Conservation (phyloP, 2,113 vertebrate species). For the Carettochelys insculpta region DNA sequence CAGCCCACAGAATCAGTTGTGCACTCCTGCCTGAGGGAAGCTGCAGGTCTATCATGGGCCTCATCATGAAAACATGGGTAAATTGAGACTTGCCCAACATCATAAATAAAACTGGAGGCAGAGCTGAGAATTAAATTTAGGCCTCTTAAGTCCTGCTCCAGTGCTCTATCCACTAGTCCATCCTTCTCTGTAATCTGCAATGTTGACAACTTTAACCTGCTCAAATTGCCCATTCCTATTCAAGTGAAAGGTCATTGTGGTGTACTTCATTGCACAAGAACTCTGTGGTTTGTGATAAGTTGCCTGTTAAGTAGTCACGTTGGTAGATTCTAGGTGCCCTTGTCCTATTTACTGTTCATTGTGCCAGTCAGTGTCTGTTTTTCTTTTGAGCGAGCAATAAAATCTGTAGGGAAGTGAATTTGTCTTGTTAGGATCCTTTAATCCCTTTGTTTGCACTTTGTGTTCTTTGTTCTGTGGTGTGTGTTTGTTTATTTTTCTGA, state of each 20-base stretch:
- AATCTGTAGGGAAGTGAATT: rapidly evolving
- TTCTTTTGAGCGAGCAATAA: background rate
- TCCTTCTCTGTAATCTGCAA: background rate
- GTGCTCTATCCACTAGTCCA: background rate
- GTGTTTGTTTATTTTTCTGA: rapidly evolving
- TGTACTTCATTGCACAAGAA: background rate
- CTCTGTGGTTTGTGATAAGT: background rate
- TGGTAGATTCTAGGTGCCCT: background rate
- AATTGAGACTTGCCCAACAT: background rate
- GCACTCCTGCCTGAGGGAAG: background rate
- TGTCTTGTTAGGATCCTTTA: background rate
- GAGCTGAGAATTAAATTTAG: background rate
- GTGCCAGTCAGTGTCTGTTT: background rate
- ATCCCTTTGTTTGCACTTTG: background rate
- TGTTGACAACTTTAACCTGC: background rate
- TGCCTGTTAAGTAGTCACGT: background rate
- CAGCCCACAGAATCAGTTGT: background rate
- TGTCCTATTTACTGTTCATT: background rate
- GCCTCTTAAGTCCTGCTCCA: background rate
- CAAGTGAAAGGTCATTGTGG: background rate
- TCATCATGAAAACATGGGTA: background rate
- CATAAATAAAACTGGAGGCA: background rate
- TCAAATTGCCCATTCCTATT: background rate
- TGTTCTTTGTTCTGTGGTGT: rapidly evolving
- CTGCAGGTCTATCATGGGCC: background rate